Conservation (phyloP, 2,113 vertebrate species). For the Anhinga rufa region DNA sequence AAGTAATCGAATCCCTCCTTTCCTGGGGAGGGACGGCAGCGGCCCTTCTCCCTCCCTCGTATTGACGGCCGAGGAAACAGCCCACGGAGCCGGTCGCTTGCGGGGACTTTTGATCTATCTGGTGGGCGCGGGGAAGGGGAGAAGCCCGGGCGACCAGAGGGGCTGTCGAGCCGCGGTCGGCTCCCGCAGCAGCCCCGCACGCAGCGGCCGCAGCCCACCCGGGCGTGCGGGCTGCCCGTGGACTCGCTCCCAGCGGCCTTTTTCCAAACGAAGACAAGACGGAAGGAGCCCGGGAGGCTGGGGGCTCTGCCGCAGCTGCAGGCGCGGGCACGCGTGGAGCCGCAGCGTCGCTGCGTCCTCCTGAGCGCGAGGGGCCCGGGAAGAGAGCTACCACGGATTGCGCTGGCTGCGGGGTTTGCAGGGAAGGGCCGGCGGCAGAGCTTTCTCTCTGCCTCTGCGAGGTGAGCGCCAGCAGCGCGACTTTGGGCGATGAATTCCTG, state of each 20-base stretch:
- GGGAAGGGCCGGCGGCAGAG: background rate
- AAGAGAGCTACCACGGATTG: fast-evolving
- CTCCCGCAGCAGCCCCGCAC: background rate
- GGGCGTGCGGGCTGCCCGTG: background rate
- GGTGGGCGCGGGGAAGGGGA: constrained; percentile 20
- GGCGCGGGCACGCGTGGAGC: fast-evolving
- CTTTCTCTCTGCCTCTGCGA: background rate
- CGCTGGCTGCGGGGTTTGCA: fast-evolving
- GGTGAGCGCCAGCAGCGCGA: background rate
- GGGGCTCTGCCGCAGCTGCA: fast-evolving
- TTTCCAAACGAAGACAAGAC: background rate
- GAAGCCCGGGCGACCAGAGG: constrained; percentile 44
- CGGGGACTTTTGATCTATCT: constrained; percentile 51
- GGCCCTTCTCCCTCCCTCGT: constrained; percentile 46
- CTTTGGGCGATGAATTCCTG: background rate
- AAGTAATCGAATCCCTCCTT: constrained; percentile 54
- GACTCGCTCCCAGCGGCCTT: background rate
- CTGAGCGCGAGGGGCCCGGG: fast-evolving
- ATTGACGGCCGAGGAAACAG: constrained; percentile 62
- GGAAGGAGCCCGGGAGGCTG: background rate
- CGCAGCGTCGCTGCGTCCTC: fast-evolving
- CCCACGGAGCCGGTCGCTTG: constrained; percentile 61
- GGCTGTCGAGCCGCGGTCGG: background rate
- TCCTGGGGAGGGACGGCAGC: constrained; percentile 21
- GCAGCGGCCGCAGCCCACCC: background rate